Evolutionary conservation across 2,888 invertebrate genomes (phyloP).

Genomic region (Dicranocentrus wangi): DNA sequence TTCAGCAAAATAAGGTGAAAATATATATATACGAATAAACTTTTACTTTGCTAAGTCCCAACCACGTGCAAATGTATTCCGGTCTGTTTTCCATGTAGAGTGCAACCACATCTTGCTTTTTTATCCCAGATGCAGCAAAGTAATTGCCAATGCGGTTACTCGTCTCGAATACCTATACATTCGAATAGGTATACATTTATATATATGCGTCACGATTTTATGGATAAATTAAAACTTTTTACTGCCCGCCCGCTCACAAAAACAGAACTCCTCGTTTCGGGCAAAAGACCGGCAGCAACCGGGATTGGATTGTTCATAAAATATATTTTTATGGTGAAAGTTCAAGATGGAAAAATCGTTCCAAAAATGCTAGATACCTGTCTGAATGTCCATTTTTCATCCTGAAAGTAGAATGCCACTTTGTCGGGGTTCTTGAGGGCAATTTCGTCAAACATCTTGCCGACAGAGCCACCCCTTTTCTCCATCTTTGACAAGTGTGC

Average conservation of each 20-base stretch:
- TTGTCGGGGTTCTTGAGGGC: constrained; percentile 88
- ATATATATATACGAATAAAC: too few species aligned
- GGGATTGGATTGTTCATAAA: too few species aligned
- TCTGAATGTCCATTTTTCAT: constrained; percentile 43
- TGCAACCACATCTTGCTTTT: constrained; percentile 13
- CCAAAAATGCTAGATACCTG: constrained; percentile 73
- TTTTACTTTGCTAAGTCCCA: constrained; percentile 35
- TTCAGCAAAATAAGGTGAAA: too few species aligned
- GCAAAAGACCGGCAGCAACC: too few species aligned
- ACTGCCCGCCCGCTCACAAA: too few species aligned
- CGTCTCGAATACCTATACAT: constrained; percentile 29
- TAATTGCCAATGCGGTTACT: constrained; percentile 31
- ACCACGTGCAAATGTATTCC: constrained; percentile 30
- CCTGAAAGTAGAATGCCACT: constrained; percentile 76
- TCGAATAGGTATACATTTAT: not conserved
- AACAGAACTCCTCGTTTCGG: too few species aligned
- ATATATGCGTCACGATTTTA: too few species aligned
- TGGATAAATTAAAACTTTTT: not conserved
- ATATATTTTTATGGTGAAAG: too few species aligned
- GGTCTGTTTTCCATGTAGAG: constrained; percentile 32
- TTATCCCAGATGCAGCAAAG: constrained; percentile 10
- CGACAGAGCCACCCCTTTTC: constrained; percentile 78
- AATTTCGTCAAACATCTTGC: constrained; percentile 85
- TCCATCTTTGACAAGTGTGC: constrained; percentile 79
- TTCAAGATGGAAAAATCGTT: too few species aligned